phyloP scores from a whole-genome alignment of 2,797 vertebrate species.

The Coluber constrictor region DNA sequence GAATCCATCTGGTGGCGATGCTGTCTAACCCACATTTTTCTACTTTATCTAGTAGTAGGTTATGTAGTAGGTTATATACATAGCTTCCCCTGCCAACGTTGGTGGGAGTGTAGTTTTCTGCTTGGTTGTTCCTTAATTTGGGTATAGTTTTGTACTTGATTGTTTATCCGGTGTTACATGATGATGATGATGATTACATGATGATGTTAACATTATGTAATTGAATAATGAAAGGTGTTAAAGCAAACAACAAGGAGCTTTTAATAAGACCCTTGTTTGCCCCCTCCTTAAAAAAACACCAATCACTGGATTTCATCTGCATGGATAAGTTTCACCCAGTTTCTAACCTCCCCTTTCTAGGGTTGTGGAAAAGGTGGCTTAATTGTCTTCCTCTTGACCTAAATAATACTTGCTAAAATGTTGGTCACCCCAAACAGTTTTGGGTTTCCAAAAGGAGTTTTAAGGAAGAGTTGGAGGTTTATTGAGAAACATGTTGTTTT shows the following conservation, averaged over 20 bases:
- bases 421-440: not conserved
- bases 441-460: not conserved
- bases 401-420: not conserved
- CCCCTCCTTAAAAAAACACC: not conserved
- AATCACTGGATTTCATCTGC: not conserved
- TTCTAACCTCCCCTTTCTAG: not conserved
- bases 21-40: too few relatives aligned
- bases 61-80: not conserved
- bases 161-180: not conserved
- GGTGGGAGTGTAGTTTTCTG: not conserved
- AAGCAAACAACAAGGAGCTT: not conserved
- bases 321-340: not conserved
- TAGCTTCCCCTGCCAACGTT: not conserved
- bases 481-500: not conserved
- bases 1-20: too few relatives aligned
- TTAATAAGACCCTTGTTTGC: not conserved
- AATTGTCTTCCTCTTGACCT: not conserved
- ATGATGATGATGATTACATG: not conserved
- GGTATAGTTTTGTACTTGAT: not conserved
- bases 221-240: not conserved
- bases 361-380: not conserved
- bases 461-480: not conserved
- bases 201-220: not conserved
- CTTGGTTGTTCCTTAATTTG: not conserved
- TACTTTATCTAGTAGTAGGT: too few relatives aligned